Percentiles rank a stretch among this genome's conserved stretches.
Conservation (phyloP, 2,888 invertebrate species). For the Idaea dimidiata region DNA sequence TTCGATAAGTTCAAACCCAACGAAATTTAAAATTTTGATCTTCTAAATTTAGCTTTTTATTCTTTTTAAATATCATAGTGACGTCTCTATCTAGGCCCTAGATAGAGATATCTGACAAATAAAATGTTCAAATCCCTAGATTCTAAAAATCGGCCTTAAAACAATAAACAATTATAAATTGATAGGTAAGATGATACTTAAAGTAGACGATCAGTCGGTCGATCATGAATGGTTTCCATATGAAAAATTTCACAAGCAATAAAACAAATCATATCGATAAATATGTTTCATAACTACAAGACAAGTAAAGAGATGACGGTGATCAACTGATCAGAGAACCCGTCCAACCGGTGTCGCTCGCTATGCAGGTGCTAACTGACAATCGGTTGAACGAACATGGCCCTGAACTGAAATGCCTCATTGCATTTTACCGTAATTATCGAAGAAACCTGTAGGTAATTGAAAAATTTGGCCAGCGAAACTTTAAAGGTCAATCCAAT, state of each 20-base stretch:
- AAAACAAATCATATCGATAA: constrained; percentile 59
- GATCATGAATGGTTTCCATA: constrained; percentile 27
- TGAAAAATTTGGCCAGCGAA: constrained; percentile 34
- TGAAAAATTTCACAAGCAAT: constrained; percentile 53
- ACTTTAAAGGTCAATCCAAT: constrained; percentile 36
- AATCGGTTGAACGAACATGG: constrained; percentile 38
- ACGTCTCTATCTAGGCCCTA: no score
- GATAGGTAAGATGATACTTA: background rate
- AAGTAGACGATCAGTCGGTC: background rate
- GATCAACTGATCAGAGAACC: constrained; percentile 52
- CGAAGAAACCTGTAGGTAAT: constrained; percentile 24
- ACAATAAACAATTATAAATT: no score
- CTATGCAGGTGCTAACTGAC: constrained; percentile 33
- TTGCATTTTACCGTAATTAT: constrained; percentile 35
- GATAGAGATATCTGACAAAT: no score
- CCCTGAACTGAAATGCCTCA: constrained; percentile 52
- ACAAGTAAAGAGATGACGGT: constrained; percentile 38
- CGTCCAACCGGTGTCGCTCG: constrained; percentile 60
- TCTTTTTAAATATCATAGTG: no score
- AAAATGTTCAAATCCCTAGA: no score
- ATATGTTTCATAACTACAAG: constrained; percentile 64
- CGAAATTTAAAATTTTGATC: no score
- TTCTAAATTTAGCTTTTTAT: no score
- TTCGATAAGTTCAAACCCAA: no score
- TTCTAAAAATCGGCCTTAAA: no score